phyloP scores from a whole-genome alignment of 2,797 vertebrate species.

The Phrynocephalus vlangalii region DNA sequence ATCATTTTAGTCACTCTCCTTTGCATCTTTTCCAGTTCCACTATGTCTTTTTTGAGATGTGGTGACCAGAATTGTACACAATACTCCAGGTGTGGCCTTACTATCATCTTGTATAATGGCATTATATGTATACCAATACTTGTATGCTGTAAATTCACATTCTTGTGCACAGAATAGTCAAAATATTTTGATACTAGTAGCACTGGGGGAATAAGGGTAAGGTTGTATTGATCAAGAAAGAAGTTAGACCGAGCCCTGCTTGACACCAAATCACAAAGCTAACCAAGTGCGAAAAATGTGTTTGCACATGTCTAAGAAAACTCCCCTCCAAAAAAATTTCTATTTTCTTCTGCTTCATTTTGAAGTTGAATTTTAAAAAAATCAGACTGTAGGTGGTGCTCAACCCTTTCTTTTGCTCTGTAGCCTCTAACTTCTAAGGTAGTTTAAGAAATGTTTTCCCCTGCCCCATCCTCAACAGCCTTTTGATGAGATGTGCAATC shows the following conservation, averaged over 20 bases:
- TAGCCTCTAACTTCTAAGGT: neutral
- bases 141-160: neutral
- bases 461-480: too few species aligned
- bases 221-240: neutral
- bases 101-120: too few species aligned
- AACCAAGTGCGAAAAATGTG: neutral
- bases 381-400: constrained; percentile 23
- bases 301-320: neutral
- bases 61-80: too few species aligned
- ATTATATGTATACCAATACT: too few species aligned
- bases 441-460: neutral
- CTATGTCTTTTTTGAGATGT: too few species aligned
- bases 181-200: neutral
- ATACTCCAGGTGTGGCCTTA: too few species aligned
- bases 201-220: neutral
- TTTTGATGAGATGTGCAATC: too few species aligned
- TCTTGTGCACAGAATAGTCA: neutral
- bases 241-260: neutral
- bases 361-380: neutral
- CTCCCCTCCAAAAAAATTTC: neutral
- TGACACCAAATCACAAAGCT: neutral
- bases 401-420: neutral
- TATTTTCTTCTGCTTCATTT: neutral
- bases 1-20: too few species aligned
- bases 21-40: too few species aligned